Conservation (phyloP, 1,140 invertebrate species). For the Brachionus paranguensis region DNA sequence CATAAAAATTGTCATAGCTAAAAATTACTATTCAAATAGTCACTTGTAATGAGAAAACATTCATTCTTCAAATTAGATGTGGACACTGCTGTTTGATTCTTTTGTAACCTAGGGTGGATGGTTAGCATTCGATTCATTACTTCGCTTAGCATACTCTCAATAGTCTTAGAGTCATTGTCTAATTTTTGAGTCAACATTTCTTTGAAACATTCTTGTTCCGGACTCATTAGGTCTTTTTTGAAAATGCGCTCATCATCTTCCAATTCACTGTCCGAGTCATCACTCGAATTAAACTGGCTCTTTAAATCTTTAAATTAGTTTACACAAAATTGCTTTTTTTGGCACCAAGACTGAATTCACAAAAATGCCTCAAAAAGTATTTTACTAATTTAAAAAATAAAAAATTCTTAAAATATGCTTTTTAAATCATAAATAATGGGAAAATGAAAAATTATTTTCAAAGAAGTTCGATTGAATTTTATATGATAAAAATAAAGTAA, state of each 20-base stretch:
- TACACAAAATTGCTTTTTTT: background rate
- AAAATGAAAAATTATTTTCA: too few species aligned
- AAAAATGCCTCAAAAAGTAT: too few species aligned
- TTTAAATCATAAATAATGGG: too few species aligned
- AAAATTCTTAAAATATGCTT: too few species aligned
- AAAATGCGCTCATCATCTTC: conserved; percentile 18
- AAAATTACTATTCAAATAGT: background rate
- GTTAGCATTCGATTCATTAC: conserved; percentile 6
- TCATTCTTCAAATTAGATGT: background rate
- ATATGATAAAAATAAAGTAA: too few species aligned
- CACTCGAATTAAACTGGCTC: background rate
- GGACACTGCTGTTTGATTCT: background rate
- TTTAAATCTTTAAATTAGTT: background rate
- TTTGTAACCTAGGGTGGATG: background rate
- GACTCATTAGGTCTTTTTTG: background rate
- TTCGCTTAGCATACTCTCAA: background rate
- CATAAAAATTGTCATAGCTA: background rate
- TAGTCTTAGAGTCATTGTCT: background rate
- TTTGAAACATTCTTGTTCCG: background rate
- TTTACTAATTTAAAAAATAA: too few species aligned
- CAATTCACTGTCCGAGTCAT: background rate
- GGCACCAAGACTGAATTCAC: too few species aligned
- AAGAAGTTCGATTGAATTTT: too few species aligned
- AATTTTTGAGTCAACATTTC: background rate
- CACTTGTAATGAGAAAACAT: background rate